Base-by-base conservation (phyloP, 2,113 vertebrate genomes). In the Camelus dromedarius region DNA sequence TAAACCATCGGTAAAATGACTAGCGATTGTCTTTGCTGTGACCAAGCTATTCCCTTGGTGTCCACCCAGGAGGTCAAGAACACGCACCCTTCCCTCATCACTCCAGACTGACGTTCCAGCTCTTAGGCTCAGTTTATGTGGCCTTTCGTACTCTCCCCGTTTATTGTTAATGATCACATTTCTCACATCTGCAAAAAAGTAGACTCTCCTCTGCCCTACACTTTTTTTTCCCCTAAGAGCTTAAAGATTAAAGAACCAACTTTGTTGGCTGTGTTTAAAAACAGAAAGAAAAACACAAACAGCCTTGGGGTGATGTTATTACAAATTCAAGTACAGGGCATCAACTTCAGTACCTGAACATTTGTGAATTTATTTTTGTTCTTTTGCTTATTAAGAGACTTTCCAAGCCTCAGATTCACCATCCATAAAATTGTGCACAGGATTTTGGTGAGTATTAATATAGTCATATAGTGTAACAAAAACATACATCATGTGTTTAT, bases 161-260 rank as follows among this genome's bases (percentile, higher is more conserved):
- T 93, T 86, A 77, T 72, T 46, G 32, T 67, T 93, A 62, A 38
- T 12, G 16, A 88, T 67, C 66, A 6, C 48, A 90, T 90, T 93
- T 90, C 35, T 93, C 38, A 93, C 67, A 75, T 80, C 42, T 69
- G 80, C 69, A n/a, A 89, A 93, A 94, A 75, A 80, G 81, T 0
- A 75, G 32, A 54, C 52, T 88, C 52, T 84, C 54, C 7, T 79
- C 56, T 80, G 10, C 89, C 76, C 18, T 60, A 19, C 46, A 60
- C 5, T 79, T 52, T 52, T 75, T 85, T 46, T 56, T 79, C 5
- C 3, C n/a, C 48, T 14, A 22, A 22, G 48, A 82, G 5, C 32
- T 93, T 86, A 77, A 94, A 75, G 56, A 85, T 52, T 73, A 85
- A 96, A 96, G 50, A 60, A 79, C 3, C 35, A 92, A 64, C 28